Percentiles rank a stretch among this genome's conserved stretches.
phyloP scores from a whole-genome alignment of 2,113 vertebrate genomes.

The Taxidea taxus region DNA sequence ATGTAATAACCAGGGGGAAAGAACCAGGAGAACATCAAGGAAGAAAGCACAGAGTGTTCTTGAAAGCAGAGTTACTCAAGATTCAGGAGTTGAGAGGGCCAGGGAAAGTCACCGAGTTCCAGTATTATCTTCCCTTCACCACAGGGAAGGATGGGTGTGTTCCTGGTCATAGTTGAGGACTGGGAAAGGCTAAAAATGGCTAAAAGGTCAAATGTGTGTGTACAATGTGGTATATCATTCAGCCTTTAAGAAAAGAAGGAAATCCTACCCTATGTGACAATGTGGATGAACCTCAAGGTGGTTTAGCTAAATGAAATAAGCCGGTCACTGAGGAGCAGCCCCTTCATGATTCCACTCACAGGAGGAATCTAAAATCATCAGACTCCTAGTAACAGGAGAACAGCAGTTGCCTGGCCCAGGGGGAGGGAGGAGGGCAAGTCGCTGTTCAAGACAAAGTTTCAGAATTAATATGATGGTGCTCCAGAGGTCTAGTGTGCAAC shows the following conservation, averaged over 20 bases:
- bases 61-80: background rate
- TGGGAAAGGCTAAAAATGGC: background rate
- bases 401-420: fast-evolving
- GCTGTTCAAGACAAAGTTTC: background rate
- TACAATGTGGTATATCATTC: background rate
- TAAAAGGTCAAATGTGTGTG: background rate
- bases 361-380: background rate
- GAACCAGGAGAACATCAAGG: background rate
- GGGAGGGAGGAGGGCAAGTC: fast-evolving
- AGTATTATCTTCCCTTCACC: background rate
- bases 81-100: background rate
- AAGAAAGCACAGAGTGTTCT: background rate
- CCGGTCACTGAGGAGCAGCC: background rate
- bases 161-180: background rate
- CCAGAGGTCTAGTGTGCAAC: no score
- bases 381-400: background rate
- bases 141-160: background rate
- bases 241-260: background rate
- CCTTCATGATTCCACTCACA: background rate
- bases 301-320: background rate
- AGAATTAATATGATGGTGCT: background rate
- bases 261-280: fast-evolving
- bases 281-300: background rate
- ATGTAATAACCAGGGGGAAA: background rate
- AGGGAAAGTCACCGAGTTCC: background rate